Evolutionary conservation across 1,140 invertebrate genomes (phyloP).

Genomic region (Nasonia longicornis): DNA sequence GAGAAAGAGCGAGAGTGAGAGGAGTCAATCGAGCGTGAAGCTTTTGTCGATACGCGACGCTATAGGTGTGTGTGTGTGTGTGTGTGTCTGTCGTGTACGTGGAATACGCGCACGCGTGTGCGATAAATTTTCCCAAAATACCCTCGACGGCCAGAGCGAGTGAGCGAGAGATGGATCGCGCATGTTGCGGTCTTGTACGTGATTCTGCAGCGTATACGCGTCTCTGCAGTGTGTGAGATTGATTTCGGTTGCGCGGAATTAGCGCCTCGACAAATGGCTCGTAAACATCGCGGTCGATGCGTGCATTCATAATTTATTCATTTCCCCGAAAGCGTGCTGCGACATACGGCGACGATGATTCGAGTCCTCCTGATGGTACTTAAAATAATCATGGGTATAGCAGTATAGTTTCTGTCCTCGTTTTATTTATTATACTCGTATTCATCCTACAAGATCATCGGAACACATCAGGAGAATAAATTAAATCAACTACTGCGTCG

Average conservation of each 20-base stretch:
- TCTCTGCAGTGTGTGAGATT: neutral
- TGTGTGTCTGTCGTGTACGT: neutral
- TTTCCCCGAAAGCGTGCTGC: neutral
- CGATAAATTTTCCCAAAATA: conserved; percentile 58
- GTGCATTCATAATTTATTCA: conserved; percentile 43
- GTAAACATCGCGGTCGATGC: conserved; percentile 20
- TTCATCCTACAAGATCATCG: neutral
- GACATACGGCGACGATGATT: neutral
- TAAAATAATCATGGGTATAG: too few species aligned
- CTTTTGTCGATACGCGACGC: conserved; percentile 54
- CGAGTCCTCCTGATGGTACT: too few species aligned
- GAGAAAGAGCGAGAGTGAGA: conserved; percentile 24
- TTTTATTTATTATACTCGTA: neutral
- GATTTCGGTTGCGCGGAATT: conserved; percentile 31
- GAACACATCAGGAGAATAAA: neutral
- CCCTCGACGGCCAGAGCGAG: conserved; percentile 44
- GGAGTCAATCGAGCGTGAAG: conserved; percentile 58
- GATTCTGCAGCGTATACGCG: neutral
- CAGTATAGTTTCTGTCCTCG: too few species aligned
- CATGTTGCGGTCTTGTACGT: conserved; percentile 32
- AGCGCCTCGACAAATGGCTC: conserved; percentile 38
- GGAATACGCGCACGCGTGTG: conserved; percentile 43
- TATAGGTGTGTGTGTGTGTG: neutral
- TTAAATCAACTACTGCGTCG: neutral
- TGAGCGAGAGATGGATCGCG: neutral